These are phyloP conservation scores for Copidosoma aretas DNA, from an alignment of 2,888 invertebrate species.

Conservation along the genomic window DNA sequence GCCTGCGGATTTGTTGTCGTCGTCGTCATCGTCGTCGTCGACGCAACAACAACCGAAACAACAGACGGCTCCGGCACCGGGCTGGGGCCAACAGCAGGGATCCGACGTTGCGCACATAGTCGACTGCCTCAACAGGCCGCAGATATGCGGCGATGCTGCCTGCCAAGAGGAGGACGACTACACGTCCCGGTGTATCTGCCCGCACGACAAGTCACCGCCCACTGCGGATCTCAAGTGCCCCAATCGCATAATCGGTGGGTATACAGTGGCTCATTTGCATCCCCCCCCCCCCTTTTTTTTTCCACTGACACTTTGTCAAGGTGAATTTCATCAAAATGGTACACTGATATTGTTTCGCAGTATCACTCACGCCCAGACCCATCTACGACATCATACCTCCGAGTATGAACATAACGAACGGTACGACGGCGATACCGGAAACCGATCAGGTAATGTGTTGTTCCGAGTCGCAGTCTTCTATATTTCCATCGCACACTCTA, in stretches of 20 bases:
- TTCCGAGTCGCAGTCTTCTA: background rate
- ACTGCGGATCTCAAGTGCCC: conserved; percentile 69
- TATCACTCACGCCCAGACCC: conserved; percentile 65
- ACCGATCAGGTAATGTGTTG: conserved; percentile 43
- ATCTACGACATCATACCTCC: conserved; percentile 71
- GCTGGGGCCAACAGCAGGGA: too few relatives aligned
- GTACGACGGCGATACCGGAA: conserved; percentile 52
- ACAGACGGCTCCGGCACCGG: too few relatives aligned
- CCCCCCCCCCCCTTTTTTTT: too few relatives aligned
- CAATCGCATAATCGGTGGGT: conserved; percentile 67
- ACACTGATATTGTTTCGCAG: conserved; percentile 60
- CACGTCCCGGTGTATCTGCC: conserved; percentile 71
- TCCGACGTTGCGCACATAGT: conserved; percentile 44
- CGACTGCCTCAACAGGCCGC: conserved; percentile 56
- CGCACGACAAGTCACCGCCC: conserved; percentile 70
- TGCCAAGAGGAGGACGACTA: conserved; percentile 66
- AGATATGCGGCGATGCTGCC: conserved; percentile 72
- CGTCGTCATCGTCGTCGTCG: too few relatives aligned
- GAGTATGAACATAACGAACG: conserved; percentile 57
- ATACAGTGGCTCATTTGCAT: too few relatives aligned
- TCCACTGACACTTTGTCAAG: too few relatives aligned
- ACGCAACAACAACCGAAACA: too few relatives aligned
- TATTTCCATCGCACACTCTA: too few relatives aligned
- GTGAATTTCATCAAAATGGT: too few relatives aligned
- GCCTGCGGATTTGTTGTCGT: too few relatives aligned